Base-by-base conservation (phyloP, 53 echinoderm and acorn worm species). In the Holothuria scabra region DNA sequence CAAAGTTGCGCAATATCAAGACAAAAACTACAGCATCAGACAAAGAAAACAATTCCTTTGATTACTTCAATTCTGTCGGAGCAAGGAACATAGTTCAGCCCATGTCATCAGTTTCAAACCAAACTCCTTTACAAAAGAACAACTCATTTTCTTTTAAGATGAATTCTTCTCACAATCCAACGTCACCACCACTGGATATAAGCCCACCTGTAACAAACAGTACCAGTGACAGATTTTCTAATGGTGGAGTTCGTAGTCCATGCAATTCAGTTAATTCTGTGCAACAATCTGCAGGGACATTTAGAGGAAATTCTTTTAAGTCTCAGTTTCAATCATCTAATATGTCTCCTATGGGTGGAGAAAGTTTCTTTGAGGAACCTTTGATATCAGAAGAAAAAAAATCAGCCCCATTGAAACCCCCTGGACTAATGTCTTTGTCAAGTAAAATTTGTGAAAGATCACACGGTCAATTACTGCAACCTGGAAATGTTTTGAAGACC, bases 1-100 rank as follows among this genome's bases (percentile, higher is more conserved):
- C 92, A 56, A 90, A 85, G 61, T 75, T 92, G 56, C 86, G 86
- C 60, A 80, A 86, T 20, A 57, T 76, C 14, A 76, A 72, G 4
- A 21, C 28, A 4, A 7, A 65, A 31, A 65, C 22, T 3, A 10
- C 46, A 7, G 19, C 41, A 7, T 41, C 46, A 20, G 23, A 44
- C 10, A 72, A 72, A 5, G 48, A 12, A 2, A n/a, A 19, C 61
- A 28, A 37, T 13, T 32, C 63, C 24, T 46, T 52, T 18, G 6
- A 70, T 5, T 67, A 5, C 31, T 69, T 35, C 38, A 33, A 6
- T 31, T 44, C 34, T 11, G 44, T 35, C 12, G 28, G 65, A n/a
- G 65, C 24, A 18, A 65, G 28, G 28, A 28, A 65, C 32, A 11
- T 29, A 13, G 32, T 65, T 13, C 28, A 29, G 65, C 65, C 70